phyloP scores from a whole-genome alignment of 2,888 invertebrate genomes.

The Xestia ashworthii region DNA sequence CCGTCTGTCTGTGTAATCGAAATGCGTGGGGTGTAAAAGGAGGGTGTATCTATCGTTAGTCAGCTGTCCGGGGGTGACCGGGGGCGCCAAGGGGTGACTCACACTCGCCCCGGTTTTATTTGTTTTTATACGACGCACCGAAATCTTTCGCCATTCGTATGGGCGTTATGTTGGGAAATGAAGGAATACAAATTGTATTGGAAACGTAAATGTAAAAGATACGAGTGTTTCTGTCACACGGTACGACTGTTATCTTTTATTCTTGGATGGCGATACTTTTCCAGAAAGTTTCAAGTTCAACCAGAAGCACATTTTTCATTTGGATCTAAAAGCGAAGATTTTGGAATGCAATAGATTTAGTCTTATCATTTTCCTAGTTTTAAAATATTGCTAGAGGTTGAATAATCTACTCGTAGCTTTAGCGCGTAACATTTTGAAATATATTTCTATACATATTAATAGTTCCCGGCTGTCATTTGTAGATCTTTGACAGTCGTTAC shows the following conservation, averaged over 20 bases:
- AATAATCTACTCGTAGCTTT: neutral
- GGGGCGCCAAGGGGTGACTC: slow-evolving; percentile 61
- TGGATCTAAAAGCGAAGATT: neutral
- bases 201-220: slow-evolving; percentile 39
- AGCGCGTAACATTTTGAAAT: neutral
- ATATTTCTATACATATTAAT: neutral
- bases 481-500: no score
- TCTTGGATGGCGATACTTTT: slow-evolving; percentile 31
- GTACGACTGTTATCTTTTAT: slow-evolving; percentile 30
- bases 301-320: slow-evolving; percentile 6
- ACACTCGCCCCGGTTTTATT: slow-evolving; percentile 66
- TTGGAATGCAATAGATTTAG: neutral
- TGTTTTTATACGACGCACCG: slow-evolving; percentile 69
- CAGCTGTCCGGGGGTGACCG: slow-evolving; percentile 64
- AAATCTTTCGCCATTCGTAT: slow-evolving; percentile 60
- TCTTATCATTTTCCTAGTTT: slow-evolving; percentile 12
- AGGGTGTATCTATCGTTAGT: slow-evolving; percentile 64
- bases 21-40: slow-evolving; percentile 58
- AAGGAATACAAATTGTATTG: slow-evolving; percentile 55
- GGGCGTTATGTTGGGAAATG: slow-evolving; percentile 54
- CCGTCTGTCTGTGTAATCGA: slow-evolving; percentile 44
- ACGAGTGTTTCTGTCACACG: slow-evolving; percentile 29
- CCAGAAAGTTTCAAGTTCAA: neutral
- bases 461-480: no score
- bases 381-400: neutral